Base-by-base conservation (phyloP, 1,140 invertebrate genomes). In the Sitobion miscanthi region DNA sequence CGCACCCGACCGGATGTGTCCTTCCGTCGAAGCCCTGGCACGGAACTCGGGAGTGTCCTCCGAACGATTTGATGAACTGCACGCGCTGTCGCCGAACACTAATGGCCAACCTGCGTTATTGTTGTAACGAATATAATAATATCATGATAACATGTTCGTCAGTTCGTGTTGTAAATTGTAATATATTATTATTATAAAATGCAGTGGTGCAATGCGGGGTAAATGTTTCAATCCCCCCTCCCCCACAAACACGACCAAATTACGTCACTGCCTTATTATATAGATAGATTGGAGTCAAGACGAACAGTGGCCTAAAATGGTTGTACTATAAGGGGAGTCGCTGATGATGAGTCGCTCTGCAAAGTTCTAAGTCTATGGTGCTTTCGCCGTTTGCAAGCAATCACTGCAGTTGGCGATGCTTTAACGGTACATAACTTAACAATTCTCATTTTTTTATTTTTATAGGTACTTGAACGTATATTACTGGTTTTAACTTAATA, bases 11-110 rank as follows among this genome's bases (percentile, higher is more conserved):
- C 91, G 91, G n/a, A 92, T 94, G 62, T 94, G 94, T 0, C 96
- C 96, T 93, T 97, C 97, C 0, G 96, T 97, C 30, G 96, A 97
- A 21, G 96, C 96, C 87, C 96, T 95, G 93, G 95, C 95, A 90
- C 96, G 95, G 94, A 97, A 97, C 85, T 96, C 96, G 1, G 94
- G 94, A n/a, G 93, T 57, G 52, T 91, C 91, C 14, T 87, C 86
- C 5, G 89, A 8, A 6, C 91, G 35, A 42, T 52, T 93, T 23
- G 91, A 85, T 8, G 89, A 21, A 20, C 54, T 45, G 35, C 90
- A 82, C n/a, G 77, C 47, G 23, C 47, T 91, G 7, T 93, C 91
- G 6, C 91, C 91, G 8, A 93, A 93, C 38, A 86, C 91, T 14
- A 93, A 35, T 7, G 91, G 91, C 91, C 91, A 93, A 93, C 91